phyloP scores from a whole-genome alignment of 2,888 invertebrate species.

The Epicampocera succincta region DNA sequence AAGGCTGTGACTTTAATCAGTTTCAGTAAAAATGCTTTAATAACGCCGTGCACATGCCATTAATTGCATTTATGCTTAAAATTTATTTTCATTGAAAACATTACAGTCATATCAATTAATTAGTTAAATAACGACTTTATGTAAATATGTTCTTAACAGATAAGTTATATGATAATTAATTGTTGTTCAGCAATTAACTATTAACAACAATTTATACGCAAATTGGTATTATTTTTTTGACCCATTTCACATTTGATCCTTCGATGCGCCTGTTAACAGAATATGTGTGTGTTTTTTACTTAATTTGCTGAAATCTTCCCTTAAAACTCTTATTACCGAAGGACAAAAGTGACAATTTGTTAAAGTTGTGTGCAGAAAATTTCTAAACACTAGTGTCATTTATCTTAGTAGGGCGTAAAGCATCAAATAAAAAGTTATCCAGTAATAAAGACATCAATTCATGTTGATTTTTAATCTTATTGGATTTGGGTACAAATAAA shows the following conservation, averaged over 20 bases:
- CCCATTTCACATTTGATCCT: neutral
- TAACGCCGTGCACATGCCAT: too few species aligned
- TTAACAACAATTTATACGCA: neutral
- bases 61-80: too few species aligned
- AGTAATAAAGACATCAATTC: neutral
- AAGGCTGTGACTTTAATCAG: neutral
- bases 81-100: too few species aligned
- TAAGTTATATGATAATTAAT: neutral
- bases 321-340: neutral
- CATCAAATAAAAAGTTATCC: constrained; percentile 29
- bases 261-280: neutral
- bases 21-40: neutral
- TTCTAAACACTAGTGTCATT: constrained; percentile 55
- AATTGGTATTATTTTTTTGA: neutral
- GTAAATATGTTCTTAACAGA: neutral
- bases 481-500: neutral
- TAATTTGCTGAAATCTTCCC: too few species aligned
- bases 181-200: neutral
- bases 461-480: constrained; percentile 4
- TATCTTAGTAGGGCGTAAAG: constrained; percentile 56
- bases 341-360: constrained; percentile 58
- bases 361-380: constrained; percentile 47
- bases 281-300: neutral
- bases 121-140: too few species aligned
- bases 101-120: too few species aligned